A percentile compares a stretch with the other conserved stretches of the same genome.
phyloP scores from a whole-genome alignment of 2,113 vertebrate species.

The Tenebrosternarchus preto region DNA sequence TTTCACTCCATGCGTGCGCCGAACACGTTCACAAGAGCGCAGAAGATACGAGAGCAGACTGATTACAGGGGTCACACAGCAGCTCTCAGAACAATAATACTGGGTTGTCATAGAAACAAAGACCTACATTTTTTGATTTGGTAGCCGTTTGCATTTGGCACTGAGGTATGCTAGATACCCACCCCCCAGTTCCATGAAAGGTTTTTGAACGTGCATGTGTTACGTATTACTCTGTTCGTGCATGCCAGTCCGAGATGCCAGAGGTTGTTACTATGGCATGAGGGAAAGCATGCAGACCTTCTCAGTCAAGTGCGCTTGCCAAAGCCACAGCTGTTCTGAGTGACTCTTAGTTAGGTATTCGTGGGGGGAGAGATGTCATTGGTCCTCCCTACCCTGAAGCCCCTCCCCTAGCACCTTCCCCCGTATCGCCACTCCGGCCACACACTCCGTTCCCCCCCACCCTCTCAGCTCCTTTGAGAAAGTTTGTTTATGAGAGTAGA shows the following conservation, averaged over 20 bases:
- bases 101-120: conserved; percentile 72
- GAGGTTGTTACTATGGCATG: not conserved
- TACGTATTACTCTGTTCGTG: not conserved
- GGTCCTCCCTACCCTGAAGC: too few relatives aligned
- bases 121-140: conserved; percentile 1
- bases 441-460: conserved; percentile 41
- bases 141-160: conserved; percentile 16
- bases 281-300: not conserved
- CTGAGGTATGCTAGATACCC: not conserved
- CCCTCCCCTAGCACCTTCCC: conserved; percentile 7
- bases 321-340: conserved; percentile 1
- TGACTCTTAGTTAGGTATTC: not conserved
- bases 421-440: conserved; percentile 54
- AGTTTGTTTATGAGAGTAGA: conserved; percentile 71
- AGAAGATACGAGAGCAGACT: not conserved
- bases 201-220: conserved; percentile 1
- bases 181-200: not conserved
- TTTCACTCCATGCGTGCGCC: not conserved
- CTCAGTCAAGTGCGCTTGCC: not conserved
- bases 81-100: conserved; percentile 49
- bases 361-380: not conserved
- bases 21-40: not conserved
- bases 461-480: conserved; percentile 60
- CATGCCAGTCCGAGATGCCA: not conserved
- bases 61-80: conserved; percentile 34